These are phyloP conservation scores for Chondrosia reniformis DNA, from an alignment of 37 sponge, comb jelly and placozoan species.

Conservation along the genomic window DNA sequence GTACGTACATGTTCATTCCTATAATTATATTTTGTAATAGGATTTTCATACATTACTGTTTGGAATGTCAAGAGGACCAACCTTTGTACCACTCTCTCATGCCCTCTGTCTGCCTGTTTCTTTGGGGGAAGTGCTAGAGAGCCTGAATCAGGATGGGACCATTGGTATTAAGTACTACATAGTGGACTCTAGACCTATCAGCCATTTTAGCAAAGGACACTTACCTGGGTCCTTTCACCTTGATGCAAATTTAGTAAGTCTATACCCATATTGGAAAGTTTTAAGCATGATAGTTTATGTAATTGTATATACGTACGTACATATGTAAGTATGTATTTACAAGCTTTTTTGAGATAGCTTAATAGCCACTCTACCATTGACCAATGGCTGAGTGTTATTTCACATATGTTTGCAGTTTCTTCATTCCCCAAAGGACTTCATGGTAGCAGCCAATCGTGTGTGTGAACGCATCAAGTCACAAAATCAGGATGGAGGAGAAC, in stretches of 20 bases:
- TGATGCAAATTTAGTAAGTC: conserved; percentile 79
- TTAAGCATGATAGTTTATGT: too few relatives aligned
- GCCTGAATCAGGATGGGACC: conserved; percentile 7
- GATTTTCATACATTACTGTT: conserved; percentile 71
- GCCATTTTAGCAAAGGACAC: conserved; percentile 84
- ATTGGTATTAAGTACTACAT: conserved; percentile 60
- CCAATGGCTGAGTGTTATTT: too few relatives aligned
- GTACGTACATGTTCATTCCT: too few relatives aligned
- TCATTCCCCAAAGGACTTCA: conserved; percentile 70
- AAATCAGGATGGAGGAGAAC: conserved; percentile 50
- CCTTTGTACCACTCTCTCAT: conserved; percentile 31
- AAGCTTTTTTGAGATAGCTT: too few relatives aligned
- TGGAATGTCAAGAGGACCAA: conserved; percentile 36
- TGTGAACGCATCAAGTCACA: conserved; percentile 40
- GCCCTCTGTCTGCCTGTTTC: conserved; percentile 84
- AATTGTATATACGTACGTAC: too few relatives aligned
- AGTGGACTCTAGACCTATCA: conserved; percentile 86
- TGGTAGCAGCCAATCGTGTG: conserved; percentile 59
- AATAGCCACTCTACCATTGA: too few relatives aligned
- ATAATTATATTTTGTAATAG: too few relatives aligned
- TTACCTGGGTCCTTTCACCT: conserved; percentile 62
- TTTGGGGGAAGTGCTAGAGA: conserved; percentile 70
- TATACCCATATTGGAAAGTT: too few relatives aligned
- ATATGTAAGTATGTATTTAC: not conserved
- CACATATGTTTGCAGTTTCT: conserved; percentile 36